Evolutionary conservation across 2,797 vertebrate genomes (phyloP).

Genomic region (Myotis pilosus): DNA sequence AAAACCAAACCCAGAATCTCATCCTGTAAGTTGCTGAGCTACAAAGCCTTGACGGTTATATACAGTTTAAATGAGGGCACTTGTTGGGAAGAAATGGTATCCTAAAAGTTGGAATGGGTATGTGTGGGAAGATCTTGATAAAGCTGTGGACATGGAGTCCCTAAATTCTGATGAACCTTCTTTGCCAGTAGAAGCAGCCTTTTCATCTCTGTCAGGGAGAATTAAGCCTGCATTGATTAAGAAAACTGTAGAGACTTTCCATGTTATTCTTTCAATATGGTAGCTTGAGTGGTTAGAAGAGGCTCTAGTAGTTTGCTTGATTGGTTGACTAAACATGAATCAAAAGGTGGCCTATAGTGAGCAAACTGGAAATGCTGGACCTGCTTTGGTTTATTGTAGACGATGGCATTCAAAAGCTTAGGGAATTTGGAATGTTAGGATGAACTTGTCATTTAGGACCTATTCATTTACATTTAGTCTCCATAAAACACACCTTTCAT

Average conservation of each 20-base stretch:
- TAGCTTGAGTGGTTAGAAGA: neutral
- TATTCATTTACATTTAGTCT: neutral
- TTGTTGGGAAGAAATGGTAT: neutral
- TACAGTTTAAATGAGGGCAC: neutral
- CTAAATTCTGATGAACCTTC: neutral
- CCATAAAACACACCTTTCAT: neutral
- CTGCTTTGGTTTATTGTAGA: neutral
- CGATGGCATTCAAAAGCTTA: neutral
- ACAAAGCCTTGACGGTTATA: neutral
- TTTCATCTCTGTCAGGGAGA: neutral
- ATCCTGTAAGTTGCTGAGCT: neutral
- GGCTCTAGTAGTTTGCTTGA: neutral
- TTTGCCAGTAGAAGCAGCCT: neutral
- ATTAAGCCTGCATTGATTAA: neutral
- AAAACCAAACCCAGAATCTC: neutral
- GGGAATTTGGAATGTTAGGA: neutral
- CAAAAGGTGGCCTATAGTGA: neutral
- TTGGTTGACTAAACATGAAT: neutral
- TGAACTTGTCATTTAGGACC: neutral
- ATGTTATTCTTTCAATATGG: neutral
- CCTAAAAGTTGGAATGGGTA: neutral
- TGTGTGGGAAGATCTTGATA: neutral
- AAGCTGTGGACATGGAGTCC: neutral
- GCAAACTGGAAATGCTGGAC: neutral
- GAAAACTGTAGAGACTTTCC: neutral